A percentile compares a stretch with the other conserved stretches of the same genome.
These are phyloP conservation scores for Calameuta pallipes DNA, from an alignment of 2,888 invertebrate species.

Conservation along the genomic window DNA sequence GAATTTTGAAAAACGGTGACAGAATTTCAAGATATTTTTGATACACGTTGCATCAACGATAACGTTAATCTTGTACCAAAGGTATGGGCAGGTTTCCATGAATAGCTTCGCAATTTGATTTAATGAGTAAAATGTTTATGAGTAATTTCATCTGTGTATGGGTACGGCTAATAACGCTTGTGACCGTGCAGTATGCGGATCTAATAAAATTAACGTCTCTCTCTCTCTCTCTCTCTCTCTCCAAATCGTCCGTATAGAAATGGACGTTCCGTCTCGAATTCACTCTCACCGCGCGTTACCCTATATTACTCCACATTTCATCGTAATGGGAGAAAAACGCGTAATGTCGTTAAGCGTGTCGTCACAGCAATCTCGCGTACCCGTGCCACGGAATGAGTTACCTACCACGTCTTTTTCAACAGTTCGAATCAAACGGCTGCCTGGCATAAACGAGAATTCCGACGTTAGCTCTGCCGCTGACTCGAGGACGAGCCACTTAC, in stretches of 20 bases:
- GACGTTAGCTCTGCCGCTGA: background rate
- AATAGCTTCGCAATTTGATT: background rate
- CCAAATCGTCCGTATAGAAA: conserved; percentile 12
- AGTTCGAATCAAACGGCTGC: conserved; percentile 10
- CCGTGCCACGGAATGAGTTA: conserved; percentile 4
- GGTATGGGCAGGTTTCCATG: background rate
- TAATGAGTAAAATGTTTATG: background rate
- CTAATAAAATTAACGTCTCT: conserved; percentile 10
- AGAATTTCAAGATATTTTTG: too few relatives aligned
- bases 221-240: background rate
- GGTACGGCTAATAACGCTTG: background rate
- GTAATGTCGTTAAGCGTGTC: conserved; percentile 17
- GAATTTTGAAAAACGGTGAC: too few relatives aligned
- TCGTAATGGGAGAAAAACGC: conserved; percentile 12
- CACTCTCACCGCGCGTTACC: conserved; percentile 4
- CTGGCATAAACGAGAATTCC: background rate
- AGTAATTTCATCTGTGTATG: background rate
- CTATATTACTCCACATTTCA: conserved; percentile 14
- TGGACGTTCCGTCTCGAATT: conserved; percentile 4
- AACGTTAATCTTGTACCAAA: background rate
- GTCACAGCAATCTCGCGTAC: conserved; percentile 20
- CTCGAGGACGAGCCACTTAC: background rate
- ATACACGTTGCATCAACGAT: too few relatives aligned
- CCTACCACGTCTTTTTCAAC: conserved; percentile 1
- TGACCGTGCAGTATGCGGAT: background rate